These are phyloP conservation scores for Rhinatrema bivittatum DNA, from an alignment of 2,797 vertebrate genomes.

Conservation along the genomic window DNA sequence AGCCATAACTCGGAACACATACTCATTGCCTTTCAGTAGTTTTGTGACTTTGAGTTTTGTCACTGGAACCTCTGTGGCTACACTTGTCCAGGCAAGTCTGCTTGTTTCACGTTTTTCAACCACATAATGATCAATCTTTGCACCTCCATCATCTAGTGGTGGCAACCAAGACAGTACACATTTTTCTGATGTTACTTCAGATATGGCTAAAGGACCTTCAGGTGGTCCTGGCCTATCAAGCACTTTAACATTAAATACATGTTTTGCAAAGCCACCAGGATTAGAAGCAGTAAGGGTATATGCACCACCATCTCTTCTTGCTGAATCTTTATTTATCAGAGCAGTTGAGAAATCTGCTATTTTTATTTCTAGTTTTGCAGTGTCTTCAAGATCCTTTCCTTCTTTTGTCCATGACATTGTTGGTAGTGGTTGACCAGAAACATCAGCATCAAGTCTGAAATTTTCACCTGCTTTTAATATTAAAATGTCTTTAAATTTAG, in stretches of 20 bases:
- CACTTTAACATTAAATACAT: constrained; percentile 92
- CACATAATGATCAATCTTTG: constrained; percentile 85
- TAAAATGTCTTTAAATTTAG: constrained; percentile 83
- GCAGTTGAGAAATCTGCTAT: constrained; percentile 81
- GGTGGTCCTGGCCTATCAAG: constrained; percentile 93
- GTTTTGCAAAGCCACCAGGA: constrained; percentile 91
- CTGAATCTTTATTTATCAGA: constrained; percentile 84
- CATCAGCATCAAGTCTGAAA: constrained; percentile 92
- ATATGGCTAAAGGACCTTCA: constrained; percentile 76
- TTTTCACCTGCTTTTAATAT: constrained; percentile 85
- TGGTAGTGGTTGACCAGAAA: constrained; percentile 86
- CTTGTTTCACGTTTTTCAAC: constrained; percentile 97
- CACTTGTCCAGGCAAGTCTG: constrained; percentile 90
- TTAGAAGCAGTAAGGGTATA: constrained; percentile 90
- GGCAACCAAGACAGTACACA: constrained; percentile 85
- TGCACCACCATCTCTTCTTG: constrained; percentile 84
- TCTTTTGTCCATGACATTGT: constrained; percentile 91
- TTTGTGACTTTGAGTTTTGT: constrained; percentile 86
- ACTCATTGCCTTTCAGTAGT: constrained; percentile 94
- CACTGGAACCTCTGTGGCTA: constrained; percentile 71
- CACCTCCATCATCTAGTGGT: constrained; percentile 87
- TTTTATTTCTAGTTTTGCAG: constrained; percentile 82
- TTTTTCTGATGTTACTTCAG: constrained; percentile 82
- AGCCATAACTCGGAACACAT: constrained; percentile 95
- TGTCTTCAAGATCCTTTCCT: constrained; percentile 88